Conservation (phyloP, 1,140 invertebrate species). For the Melitaea cinxia region DNA sequence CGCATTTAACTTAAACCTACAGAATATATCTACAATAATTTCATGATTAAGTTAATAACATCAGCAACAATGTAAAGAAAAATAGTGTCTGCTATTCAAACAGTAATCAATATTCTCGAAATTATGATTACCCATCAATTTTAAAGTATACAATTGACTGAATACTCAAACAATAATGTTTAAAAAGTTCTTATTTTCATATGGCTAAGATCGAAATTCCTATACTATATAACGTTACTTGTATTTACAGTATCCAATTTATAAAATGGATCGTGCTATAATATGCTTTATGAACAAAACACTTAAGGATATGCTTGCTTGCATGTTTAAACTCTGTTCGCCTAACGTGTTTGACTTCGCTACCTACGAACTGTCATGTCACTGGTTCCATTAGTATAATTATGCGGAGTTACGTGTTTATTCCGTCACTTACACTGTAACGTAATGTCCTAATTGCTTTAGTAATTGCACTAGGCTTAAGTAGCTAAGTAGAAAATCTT, state of each 20-base stretch:
- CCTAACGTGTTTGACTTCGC: conserved; percentile 4
- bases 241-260: background rate
- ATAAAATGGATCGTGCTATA: background rate
- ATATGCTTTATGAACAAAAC: background rate
- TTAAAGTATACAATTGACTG: background rate
- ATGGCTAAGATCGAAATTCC: background rate
- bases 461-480: background rate
- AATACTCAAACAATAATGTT: background rate
- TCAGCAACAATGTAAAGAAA: background rate
- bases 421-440: conserved; percentile 8
- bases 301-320: background rate
- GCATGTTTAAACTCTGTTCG: background rate
- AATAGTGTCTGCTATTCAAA: background rate
- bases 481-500: background rate
- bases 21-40: too few relatives aligned
- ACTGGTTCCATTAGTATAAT: conserved; percentile 29
- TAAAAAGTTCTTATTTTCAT: background rate
- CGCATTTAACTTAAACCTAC: too few relatives aligned
- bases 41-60: too few relatives aligned
- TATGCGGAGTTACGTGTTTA: conserved; percentile 23
- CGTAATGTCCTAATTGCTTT: conserved; percentile 22
- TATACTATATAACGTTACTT: background rate
- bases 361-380: conserved; percentile 12
- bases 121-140: background rate
- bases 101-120: background rate